A percentile compares a stretch with the other conserved stretches of the same genome.
Evolutionary conservation across 2,888 invertebrate genomes (phyloP).

Genomic region (Notodonta dromedarius): DNA sequence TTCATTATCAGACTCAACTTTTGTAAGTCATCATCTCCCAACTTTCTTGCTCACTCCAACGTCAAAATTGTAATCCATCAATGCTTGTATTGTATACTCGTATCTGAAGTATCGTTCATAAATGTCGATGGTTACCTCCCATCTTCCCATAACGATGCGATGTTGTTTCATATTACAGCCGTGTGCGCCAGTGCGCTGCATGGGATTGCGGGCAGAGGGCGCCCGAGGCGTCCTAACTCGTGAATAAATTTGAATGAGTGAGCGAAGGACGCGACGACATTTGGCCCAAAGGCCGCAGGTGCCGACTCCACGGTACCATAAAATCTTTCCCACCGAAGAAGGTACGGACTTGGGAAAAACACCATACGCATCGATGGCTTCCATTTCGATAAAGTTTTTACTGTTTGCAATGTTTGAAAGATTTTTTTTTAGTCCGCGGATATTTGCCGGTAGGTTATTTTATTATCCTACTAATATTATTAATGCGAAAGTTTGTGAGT

Average conservation of each 20-base stretch:
- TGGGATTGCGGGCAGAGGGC: slow-evolving; percentile 30
- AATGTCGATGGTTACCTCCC: slow-evolving; percentile 21
- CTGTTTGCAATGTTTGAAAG: background rate
- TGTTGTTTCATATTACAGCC: slow-evolving; percentile 39
- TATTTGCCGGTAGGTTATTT: no score
- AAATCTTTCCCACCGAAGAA: slow-evolving; percentile 37
- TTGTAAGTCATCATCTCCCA: no score
- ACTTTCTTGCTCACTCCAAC: no score
- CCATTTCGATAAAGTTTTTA: slow-evolving; percentile 8
- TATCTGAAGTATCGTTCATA: slow-evolving; percentile 8
- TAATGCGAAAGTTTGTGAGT: no score
- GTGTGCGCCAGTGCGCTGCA: slow-evolving; percentile 29
- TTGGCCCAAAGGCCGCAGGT: slow-evolving; percentile 63
- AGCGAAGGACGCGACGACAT: slow-evolving; percentile 56
- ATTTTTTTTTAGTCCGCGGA: background rate
- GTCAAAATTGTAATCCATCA: no score
- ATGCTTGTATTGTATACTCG: no score
- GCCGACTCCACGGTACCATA: slow-evolving; percentile 49
- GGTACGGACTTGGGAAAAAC: slow-evolving; percentile 20
- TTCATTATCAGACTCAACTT: no score
- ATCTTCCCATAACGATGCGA: slow-evolving; percentile 15
- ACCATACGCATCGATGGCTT: slow-evolving; percentile 20
- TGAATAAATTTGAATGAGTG: slow-evolving; percentile 74
- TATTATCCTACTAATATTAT: no score
- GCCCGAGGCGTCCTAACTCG: slow-evolving; percentile 45